Conservation (phyloP, 2,888 invertebrate genomes). For the Tromatobia lineatoria region DNA sequence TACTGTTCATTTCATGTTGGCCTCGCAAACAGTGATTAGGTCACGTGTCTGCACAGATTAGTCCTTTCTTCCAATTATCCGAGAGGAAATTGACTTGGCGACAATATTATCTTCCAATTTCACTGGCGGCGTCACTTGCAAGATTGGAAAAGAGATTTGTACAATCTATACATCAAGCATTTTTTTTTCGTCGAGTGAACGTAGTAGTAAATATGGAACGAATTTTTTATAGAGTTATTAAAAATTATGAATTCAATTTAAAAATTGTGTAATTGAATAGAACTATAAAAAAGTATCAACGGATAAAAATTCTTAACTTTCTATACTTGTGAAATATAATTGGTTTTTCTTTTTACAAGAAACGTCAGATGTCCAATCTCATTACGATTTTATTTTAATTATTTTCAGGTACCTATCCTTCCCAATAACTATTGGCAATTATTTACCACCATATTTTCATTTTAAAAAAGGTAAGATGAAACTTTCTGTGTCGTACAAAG, state of each 20-base stretch:
- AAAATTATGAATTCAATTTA: too few relatives aligned
- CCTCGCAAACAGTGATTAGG: conserved; percentile 2
- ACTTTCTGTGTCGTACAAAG: neutral
- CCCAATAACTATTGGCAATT: neutral
- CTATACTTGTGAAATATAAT: too few relatives aligned
- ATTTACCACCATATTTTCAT: too few relatives aligned
- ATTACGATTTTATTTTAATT: too few relatives aligned
- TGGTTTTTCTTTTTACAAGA: too few relatives aligned
- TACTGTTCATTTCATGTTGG: neutral
- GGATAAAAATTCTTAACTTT: too few relatives aligned
- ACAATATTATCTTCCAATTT: neutral
- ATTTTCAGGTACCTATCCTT: neutral
- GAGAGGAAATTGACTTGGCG: neutral
- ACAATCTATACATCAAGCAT: neutral
- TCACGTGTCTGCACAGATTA: neutral
- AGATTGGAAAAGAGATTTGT: neutral
- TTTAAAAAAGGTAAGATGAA: neutral
- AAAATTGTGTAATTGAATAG: too few relatives aligned
- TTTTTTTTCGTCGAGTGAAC: too few relatives aligned
- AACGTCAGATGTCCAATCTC: too few relatives aligned
- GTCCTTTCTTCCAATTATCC: neutral
- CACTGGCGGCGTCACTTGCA: neutral
- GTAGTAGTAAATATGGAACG: too few relatives aligned
- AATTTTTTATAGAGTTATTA: too few relatives aligned
- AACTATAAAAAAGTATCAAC: too few relatives aligned